A percentile compares a stretch with the other conserved stretches of the same genome.
These are phyloP conservation scores for Catocala fraxini DNA, from an alignment of 2,888 invertebrate species.

Conservation along the genomic window DNA sequence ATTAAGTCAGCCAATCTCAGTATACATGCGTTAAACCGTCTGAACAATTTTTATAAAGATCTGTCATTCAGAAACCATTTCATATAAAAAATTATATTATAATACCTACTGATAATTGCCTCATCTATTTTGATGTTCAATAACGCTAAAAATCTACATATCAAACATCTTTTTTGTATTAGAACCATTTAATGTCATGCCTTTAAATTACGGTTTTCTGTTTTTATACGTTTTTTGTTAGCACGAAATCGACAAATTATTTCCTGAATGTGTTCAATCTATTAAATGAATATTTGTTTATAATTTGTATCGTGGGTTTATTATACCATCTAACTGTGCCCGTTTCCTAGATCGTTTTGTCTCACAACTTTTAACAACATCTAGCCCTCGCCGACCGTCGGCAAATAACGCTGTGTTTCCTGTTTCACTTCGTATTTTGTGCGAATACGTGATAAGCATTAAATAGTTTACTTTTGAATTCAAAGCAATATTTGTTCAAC, in stretches of 20 bases:
- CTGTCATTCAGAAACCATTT: too few relatives aligned
- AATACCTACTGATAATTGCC: background rate
- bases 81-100: too few relatives aligned
- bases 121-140: background rate
- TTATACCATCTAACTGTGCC: background rate
- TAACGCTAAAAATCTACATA: slow-evolving; percentile 9
- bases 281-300: slow-evolving; percentile 3
- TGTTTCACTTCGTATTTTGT: slow-evolving; percentile 1
- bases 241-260: slow-evolving; percentile 20
- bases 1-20: too few relatives aligned
- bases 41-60: too few relatives aligned
- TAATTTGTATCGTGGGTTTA: background rate
- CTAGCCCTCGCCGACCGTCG: too few relatives aligned
- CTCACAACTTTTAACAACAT: background rate
- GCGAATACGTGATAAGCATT: slow-evolving; percentile 2
- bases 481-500: background rate
- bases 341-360: slow-evolving; percentile 4
- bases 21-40: too few relatives aligned
- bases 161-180: slow-evolving; percentile 28
- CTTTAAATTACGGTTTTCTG: slow-evolving; percentile 9
- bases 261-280: slow-evolving; percentile 21
- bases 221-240: slow-evolving; percentile 28
- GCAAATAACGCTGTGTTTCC: background rate
- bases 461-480: background rate
- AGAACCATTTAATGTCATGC: slow-evolving; percentile 26